A percentile compares a stretch with the other conserved stretches of the same genome.
Evolutionary conservation across 2,888 invertebrate species (phyloP).

Genomic region (Ochropleura leucogaster): DNA sequence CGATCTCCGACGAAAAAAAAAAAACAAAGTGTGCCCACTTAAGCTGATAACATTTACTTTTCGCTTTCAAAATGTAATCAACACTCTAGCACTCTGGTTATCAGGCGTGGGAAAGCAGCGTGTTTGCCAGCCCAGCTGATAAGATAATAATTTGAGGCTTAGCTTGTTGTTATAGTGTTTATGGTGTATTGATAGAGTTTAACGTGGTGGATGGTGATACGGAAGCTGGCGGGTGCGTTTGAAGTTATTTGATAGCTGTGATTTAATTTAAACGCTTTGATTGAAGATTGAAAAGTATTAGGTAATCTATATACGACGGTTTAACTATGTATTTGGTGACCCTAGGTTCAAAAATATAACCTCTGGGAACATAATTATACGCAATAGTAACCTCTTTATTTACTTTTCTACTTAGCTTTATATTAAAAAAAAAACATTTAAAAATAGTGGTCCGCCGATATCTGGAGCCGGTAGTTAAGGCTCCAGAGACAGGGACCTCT

Average conservation of each 20-base stretch:
- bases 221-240: slow-evolving; percentile 42
- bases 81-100: slow-evolving; percentile 74
- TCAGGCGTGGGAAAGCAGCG: slow-evolving; percentile 79
- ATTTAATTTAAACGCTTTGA: neutral
- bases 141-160: slow-evolving; percentile 72
- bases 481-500: too few species aligned
- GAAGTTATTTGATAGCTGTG: slow-evolving; percentile 33
- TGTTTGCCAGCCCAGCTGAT: slow-evolving; percentile 70
- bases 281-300: neutral
- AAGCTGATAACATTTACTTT: slow-evolving; percentile 64
- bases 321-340: too few species aligned
- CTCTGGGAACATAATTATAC: too few species aligned
- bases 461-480: too few species aligned
- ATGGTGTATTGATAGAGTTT: slow-evolving; percentile 45
- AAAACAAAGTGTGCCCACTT: slow-evolving; percentile 56
- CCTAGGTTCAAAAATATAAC: too few species aligned
- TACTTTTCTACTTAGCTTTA: too few species aligned
- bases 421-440: too few species aligned
- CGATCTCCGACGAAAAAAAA: neutral
- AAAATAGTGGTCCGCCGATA: too few species aligned
- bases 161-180: slow-evolving; percentile 56
- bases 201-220: slow-evolving; percentile 24
- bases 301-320: too few species aligned
- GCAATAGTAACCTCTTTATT: too few species aligned
- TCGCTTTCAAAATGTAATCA: slow-evolving; percentile 69